A percentile compares a stretch with the other conserved stretches of the same genome.
Evolutionary conservation across 2,888 invertebrate genomes (phyloP).

Genomic region (Loripinus fragilis): DNA sequence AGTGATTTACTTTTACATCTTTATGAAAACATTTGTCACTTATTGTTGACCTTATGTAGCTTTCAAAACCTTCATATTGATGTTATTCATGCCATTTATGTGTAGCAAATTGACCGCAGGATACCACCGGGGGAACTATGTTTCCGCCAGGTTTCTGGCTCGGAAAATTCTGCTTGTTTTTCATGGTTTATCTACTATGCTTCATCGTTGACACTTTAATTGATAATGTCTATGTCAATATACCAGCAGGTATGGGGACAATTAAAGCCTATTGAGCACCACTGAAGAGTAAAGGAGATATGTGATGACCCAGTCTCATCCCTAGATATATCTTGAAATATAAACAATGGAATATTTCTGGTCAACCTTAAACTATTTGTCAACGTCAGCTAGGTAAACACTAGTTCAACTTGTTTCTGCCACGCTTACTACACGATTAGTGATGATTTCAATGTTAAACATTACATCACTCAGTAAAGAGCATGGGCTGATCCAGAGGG

Average conservation of each 20-base stretch:
- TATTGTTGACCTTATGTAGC: conserved; percentile 14
- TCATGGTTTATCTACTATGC: conserved; percentile 3
- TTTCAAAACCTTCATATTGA: conserved; percentile 4
- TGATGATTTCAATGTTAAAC: no score
- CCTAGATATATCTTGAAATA: neutral
- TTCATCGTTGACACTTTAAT: conserved; percentile 56
- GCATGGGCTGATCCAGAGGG: no score
- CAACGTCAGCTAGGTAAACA: conserved; percentile 10
- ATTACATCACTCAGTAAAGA: no score
- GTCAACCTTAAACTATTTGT: conserved; percentile 5
- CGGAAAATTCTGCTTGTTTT: conserved; percentile 13
- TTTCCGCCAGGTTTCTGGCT: neutral
- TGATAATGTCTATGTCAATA: conserved; percentile 51
- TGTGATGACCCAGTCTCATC: neutral
- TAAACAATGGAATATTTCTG: conserved; percentile 14
- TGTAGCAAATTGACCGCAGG: conserved; percentile 12
- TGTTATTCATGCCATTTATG: conserved; percentile 1
- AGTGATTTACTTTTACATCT: conserved; percentile 37
- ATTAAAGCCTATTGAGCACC: conserved; percentile 13
- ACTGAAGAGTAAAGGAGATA: conserved; percentile 18
- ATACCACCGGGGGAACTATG: neutral
- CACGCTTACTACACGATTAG: no score
- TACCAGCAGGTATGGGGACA: conserved; percentile 18
- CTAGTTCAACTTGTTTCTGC: neutral
- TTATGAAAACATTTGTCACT: conserved; percentile 14